Base-by-base conservation (phyloP, 1,140 invertebrate genomes). In the Mycetomoellerius zeteki region DNA sequence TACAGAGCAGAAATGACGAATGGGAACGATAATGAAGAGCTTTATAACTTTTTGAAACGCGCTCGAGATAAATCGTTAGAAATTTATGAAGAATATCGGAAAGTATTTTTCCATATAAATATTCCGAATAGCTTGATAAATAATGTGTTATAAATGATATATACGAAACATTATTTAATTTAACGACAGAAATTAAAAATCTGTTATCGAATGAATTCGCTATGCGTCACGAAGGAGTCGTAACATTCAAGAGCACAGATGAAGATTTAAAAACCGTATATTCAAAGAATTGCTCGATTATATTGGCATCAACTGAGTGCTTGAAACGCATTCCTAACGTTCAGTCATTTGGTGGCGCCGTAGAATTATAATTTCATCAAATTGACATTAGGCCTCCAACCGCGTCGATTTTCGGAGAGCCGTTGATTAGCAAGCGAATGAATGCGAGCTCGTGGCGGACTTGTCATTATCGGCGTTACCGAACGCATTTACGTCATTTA, bases 351-450 rank as follows among this genome's bases (percentile, higher is more conserved):
- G 87, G 65, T 52, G 65, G 86, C 21, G 67, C 86, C 86, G 33
- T 93, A 73, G 86, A 90, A 94, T 93, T 93, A 93, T 91, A 90
- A 92, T 92, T 93, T 93, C 92, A 93, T 93, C 87, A 92, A 91
- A 89, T 78, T 67, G 85, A 67, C 89, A 91, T 91, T 91, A 91
- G 89, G 69, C 71, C 37, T 64, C 33, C 52, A 75, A 72, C 50
- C 84, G 56, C 56, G 56, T 78, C 88, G 82, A 62, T 86, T 88
- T 82, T 72, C 58, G 52, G 21, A 24, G 60, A 12, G 4, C 37
- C 73, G 60, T 73, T 50, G 69, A 85, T 89, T 72, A 73, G 21
- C 65, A 27, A 33, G 37, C 37, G 27, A 69, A 69, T 54, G 27
- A 75, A 37, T 19, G 54, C 71, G 76, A 24, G n/a, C n/a, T 33